Conservation (phyloP, 2,797 vertebrate species). For the Eurystomus glaucurus region DNA sequence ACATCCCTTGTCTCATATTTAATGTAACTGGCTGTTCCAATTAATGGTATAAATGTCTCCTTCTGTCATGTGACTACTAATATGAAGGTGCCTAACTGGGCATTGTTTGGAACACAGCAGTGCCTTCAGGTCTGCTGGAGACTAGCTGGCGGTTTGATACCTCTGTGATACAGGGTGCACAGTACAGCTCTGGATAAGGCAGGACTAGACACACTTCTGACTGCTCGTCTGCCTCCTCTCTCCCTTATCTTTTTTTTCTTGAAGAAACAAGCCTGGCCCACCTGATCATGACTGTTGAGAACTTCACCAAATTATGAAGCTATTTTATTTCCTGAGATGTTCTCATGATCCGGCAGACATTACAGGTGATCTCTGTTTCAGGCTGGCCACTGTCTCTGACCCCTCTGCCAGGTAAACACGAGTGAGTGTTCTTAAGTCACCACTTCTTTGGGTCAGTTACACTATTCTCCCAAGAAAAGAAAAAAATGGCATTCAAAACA, state of each 20-base stretch:
- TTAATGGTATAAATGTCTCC: not conserved
- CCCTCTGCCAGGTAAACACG: not conserved
- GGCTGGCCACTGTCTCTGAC: not conserved
- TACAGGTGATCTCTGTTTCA: not conserved
- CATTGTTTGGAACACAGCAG: not conserved
- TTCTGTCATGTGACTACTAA: not conserved
- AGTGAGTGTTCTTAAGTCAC: not conserved
- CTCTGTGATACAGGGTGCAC: rapidly evolving
- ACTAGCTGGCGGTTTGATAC: not conserved
- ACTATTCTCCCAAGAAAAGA: not conserved
- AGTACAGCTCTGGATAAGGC: not conserved
- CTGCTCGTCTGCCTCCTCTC: not conserved
- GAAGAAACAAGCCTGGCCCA: not conserved
- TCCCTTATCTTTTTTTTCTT: not conserved
- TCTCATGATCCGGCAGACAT: not conserved
- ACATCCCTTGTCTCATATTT: not conserved
- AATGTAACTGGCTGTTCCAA: not conserved
- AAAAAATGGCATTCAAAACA: not conserved
- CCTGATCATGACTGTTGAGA: not conserved
- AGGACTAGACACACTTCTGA: not conserved
- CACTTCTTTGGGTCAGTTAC: not conserved
- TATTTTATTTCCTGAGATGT: not conserved
- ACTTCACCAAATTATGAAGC: not conserved
- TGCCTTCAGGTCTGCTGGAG: not conserved
- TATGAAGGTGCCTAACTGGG: not conserved